phyloP scores from a whole-genome alignment of 2,113 vertebrate species.

The Prinia subflava region DNA sequence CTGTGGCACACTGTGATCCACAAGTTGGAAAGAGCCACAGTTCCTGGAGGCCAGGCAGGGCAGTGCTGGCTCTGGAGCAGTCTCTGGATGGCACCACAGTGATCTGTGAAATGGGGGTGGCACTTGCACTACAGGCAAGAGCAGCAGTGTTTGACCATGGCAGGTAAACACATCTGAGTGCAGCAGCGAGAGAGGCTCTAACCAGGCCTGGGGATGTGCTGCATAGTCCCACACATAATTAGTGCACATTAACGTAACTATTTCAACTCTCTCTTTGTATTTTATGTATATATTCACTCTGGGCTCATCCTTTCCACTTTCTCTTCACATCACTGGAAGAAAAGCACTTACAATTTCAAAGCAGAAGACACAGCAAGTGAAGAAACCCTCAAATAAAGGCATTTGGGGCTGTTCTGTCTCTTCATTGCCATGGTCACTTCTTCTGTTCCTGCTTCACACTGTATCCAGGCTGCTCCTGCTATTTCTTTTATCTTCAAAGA shows the following conservation, averaged over 20 bases:
- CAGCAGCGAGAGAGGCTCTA: slow-evolving; percentile 11
- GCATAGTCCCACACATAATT: neutral
- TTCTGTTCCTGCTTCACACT: neutral
- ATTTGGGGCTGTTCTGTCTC: neutral
- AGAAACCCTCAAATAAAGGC: neutral
- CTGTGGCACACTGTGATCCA: neutral
- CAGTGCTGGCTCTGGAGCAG: neutral
- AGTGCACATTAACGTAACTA: neutral
- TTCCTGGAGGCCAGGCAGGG: neutral
- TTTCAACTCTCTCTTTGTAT: neutral
- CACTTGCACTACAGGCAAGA: neutral
- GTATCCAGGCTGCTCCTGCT: neutral
- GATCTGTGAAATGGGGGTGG: neutral
- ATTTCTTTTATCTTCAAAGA: neutral
- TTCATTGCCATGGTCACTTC: neutral
- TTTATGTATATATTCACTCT: neutral
- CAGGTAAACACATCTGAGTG: neutral
- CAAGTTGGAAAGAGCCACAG: neutral
- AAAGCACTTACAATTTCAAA: neutral
- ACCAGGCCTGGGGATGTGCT: slow-evolving; percentile 43
- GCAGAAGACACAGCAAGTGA: neutral
- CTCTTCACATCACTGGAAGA: neutral
- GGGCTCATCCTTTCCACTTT: neutral
- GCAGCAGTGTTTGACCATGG: neutral
- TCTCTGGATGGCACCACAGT: neutral